These are phyloP conservation scores for Melanaphis sacchari DNA, from an alignment of 1,140 invertebrate species.

Conservation along the genomic window DNA sequence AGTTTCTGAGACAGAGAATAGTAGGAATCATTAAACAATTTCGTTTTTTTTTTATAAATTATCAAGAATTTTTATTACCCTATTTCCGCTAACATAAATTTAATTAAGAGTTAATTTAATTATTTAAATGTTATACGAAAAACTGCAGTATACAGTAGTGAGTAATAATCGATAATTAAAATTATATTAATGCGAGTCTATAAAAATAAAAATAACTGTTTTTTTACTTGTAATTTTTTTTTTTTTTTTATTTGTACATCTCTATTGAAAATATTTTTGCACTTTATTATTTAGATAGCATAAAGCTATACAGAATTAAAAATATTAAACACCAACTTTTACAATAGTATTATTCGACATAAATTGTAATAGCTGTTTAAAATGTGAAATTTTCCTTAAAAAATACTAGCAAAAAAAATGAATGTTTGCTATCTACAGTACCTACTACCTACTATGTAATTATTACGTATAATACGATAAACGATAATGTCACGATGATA, in stretches of 20 bases:
- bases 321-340: not conserved
- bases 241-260: not conserved
- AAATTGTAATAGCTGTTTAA: not conserved
- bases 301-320: not conserved
- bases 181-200: not conserved
- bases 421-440: not conserved
- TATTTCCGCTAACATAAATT: not conserved
- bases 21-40: not conserved
- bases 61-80: not conserved
- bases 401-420: not conserved
- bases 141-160: not conserved
- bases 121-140: not conserved
- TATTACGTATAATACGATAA: not conserved
- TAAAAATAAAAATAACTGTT: not conserved
- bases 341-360: not conserved
- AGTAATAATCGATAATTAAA: not conserved
- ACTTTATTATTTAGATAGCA: not conserved
- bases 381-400: not conserved
- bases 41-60: not conserved
- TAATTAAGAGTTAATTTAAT: not conserved
- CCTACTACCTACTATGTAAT: no score
- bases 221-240: no score
- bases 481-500: not conserved
- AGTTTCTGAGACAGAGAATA: not conserved
- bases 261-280: not conserved